These are phyloP conservation scores for Limosa lapponica DNA, from an alignment of 2,797 vertebrate species.

Conservation along the genomic window DNA sequence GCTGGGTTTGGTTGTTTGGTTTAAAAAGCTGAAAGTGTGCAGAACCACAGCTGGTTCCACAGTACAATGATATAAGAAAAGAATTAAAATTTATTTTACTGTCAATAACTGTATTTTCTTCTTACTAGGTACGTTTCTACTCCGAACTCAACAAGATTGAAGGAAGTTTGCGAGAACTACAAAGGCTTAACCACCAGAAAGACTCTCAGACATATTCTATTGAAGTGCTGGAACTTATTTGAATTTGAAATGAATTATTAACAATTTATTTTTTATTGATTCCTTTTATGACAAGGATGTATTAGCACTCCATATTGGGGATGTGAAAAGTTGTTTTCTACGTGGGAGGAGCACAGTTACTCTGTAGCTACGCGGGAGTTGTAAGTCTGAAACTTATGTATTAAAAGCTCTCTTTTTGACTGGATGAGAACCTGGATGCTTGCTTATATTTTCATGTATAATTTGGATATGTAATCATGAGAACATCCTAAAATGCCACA, in stretches of 20 bases:
- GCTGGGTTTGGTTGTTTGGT: neutral
- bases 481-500: neutral
- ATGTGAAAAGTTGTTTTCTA: conserved; percentile 45
- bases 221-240: conserved; percentile 93
- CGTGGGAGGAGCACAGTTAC: neutral
- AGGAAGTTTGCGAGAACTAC: conserved; percentile 87
- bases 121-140: conserved; percentile 85
- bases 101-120: neutral
- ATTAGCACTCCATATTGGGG: conserved; percentile 60
- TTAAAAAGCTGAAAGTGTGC: neutral
- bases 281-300: conserved; percentile 50
- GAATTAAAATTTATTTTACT: neutral
- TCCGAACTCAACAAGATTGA: conserved; percentile 94
- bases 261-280: conserved; percentile 54
- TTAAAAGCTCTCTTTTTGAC: conserved; percentile 51
- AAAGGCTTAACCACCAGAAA: conserved; percentile 79
- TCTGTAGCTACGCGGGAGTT: conserved; percentile 27
- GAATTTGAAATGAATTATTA: conserved; percentile 47
- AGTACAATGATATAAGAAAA: neutral
- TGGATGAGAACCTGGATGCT: neutral
- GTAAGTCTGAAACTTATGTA: neutral
- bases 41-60: neutral
- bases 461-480: neutral
- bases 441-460: neutral
- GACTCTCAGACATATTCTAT: conserved; percentile 88